Percentiles rank a stretch among this genome's conserved stretches.
Evolutionary conservation across 2,888 invertebrate genomes (phyloP).

Genomic region (Trissolcus brochymenae): DNA sequence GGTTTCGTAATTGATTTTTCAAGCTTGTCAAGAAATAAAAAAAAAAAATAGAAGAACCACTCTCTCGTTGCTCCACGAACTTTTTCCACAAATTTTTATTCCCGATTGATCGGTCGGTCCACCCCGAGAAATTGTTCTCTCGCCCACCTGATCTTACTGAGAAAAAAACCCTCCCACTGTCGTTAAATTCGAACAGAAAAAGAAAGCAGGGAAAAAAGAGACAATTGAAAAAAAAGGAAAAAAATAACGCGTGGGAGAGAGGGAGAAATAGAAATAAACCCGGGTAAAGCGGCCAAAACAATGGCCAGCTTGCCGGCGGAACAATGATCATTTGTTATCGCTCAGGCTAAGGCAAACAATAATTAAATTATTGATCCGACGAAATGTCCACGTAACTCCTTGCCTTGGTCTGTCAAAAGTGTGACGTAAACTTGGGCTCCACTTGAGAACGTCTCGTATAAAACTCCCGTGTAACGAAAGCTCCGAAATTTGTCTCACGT

Average conservation of each 20-base stretch:
- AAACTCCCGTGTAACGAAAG: background rate
- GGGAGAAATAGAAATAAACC: background rate
- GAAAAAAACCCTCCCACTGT: too few relatives aligned
- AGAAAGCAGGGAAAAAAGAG: background rate
- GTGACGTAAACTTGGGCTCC: background rate
- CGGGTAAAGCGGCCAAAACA: background rate
- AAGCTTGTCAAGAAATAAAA: too few relatives aligned
- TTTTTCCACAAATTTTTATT: too few relatives aligned
- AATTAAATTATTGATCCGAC: constrained; percentile 46
- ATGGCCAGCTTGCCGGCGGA: constrained; percentile 6
- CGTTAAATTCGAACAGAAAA: background rate
- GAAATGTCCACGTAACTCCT: constrained; percentile 18
- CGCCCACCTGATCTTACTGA: background rate
- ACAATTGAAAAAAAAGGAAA: background rate
- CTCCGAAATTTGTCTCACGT: background rate
- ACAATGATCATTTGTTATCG: background rate
- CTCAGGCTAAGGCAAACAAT: constrained; percentile 16
- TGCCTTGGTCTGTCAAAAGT: background rate
- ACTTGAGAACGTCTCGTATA: background rate
- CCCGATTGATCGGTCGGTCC: too few relatives aligned
- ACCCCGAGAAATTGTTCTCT: background rate
- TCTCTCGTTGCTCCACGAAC: too few relatives aligned
- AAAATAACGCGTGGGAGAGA: background rate
- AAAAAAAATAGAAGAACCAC: too few relatives aligned
- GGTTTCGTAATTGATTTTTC: too few relatives aligned